These are phyloP conservation scores for Aleadryas rufinucha DNA, from an alignment of 2,113 vertebrate genomes.

Conservation along the genomic window DNA sequence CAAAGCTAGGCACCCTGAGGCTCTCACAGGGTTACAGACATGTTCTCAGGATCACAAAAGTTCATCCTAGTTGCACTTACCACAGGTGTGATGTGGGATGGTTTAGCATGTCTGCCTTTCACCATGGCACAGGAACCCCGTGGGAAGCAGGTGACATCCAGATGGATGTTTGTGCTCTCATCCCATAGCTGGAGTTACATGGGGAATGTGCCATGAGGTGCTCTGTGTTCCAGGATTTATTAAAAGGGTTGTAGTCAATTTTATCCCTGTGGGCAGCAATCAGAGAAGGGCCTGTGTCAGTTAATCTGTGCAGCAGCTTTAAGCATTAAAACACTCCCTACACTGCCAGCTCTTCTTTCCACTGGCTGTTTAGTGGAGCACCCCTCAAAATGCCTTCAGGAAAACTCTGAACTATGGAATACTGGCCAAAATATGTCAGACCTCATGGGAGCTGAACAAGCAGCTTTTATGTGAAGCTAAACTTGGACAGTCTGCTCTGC, in stretches of 20 bases:
- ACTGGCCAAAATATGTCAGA: not conserved
- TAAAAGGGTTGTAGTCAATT: not conserved
- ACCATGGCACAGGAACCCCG: rapidly evolving
- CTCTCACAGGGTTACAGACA: not conserved
- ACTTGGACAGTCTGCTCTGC: not conserved
- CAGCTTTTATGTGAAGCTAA: not conserved
- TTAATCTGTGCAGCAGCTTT: not conserved
- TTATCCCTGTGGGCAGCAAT: not conserved
- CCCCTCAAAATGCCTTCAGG: not conserved
- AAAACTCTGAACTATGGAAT: not conserved
- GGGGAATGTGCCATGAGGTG: not conserved
- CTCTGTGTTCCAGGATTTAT: not conserved
- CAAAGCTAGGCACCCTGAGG: too few relatives aligned
- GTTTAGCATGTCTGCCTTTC: not conserved
- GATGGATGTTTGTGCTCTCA: not conserved
- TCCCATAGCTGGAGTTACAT: not conserved
- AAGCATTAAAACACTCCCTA: not conserved
- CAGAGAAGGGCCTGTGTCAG: not conserved
- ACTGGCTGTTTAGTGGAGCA: not conserved
- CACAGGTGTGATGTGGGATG: not conserved
- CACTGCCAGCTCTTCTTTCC: not conserved
- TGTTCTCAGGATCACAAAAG: not conserved
- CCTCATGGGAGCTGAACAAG: not conserved
- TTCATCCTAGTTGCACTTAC: not conserved
- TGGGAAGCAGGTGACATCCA: not conserved